phyloP scores from a whole-genome alignment of 2,888 invertebrate genomes.

The Drosophila borborema region DNA sequence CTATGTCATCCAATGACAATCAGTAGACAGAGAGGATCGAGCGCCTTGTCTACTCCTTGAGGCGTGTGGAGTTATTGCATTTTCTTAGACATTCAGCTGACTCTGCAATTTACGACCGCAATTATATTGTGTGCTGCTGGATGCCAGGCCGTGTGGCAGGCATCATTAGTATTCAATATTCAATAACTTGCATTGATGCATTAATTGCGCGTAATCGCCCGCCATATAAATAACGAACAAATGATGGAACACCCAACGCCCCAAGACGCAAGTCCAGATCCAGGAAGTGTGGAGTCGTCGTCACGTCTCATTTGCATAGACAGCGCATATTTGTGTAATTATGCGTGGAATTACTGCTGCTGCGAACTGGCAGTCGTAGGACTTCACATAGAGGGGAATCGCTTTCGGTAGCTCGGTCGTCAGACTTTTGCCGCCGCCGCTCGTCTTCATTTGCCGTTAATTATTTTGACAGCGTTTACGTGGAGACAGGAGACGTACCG shows the following conservation, averaged over 20 bases:
- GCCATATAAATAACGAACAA: slow-evolving; percentile 67
- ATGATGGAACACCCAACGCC: slow-evolving; percentile 30
- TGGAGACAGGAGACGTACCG: slow-evolving; percentile 7
- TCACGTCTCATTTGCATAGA: slow-evolving; percentile 71
- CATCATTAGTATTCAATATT: slow-evolving; percentile 79
- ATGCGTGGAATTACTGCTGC: slow-evolving; percentile 64
- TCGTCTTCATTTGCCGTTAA: slow-evolving; percentile 70
- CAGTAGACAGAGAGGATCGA: slow-evolving; percentile 54
- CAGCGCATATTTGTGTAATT: slow-evolving; percentile 75
- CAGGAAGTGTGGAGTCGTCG: slow-evolving; percentile 54
- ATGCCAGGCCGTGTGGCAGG: slow-evolving; percentile 48
- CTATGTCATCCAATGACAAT: slow-evolving; percentile 58
- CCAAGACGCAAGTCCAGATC: slow-evolving; percentile 1
- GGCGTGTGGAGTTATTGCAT: slow-evolving; percentile 49
- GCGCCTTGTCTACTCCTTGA: slow-evolving; percentile 7
- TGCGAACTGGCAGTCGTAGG: slow-evolving; percentile 4
- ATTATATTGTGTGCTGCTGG: slow-evolving; percentile 51
- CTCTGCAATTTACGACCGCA: slow-evolving; percentile 72
- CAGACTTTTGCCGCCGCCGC: slow-evolving; percentile 66
- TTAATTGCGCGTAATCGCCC: slow-evolving; percentile 79
- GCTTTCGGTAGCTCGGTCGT: slow-evolving; percentile 29
- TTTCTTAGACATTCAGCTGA: slow-evolving; percentile 57
- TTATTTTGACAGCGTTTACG: slow-evolving; percentile 75
- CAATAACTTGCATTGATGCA: slow-evolving; percentile 78
- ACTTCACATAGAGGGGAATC: slow-evolving; percentile 11